phyloP scores from a whole-genome alignment of 2,797 vertebrate genomes.

The Erethizon dorsatum region DNA sequence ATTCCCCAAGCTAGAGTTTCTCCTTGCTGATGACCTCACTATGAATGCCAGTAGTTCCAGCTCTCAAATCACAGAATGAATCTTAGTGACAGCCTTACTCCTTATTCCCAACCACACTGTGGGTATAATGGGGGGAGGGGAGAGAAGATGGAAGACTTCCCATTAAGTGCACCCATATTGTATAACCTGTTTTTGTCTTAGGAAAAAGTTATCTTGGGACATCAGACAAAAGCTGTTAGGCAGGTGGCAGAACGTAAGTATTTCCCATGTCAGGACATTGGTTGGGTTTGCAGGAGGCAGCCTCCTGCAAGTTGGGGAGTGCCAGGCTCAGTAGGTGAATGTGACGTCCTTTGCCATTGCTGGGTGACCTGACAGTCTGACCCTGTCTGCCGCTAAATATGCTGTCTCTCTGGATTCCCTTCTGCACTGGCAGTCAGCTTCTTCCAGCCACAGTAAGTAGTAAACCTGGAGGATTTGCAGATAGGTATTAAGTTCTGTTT shows the following conservation, averaged over 20 bases:
- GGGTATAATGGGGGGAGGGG: neutral
- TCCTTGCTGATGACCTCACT: neutral
- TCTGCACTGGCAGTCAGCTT: neutral
- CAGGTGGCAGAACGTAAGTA: constrained; percentile 6
- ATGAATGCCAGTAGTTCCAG: neutral
- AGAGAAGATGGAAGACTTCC: neutral
- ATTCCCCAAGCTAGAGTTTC: neutral
- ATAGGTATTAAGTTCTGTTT: neutral
- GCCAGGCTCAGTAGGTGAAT: neutral
- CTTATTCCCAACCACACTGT: neutral
- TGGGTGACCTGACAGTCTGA: neutral
- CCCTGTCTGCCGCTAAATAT: neutral
- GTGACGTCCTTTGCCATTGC: neutral
- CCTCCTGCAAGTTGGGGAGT: neutral
- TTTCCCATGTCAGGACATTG: neutral
- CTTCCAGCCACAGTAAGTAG: neutral
- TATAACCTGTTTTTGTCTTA: neutral
- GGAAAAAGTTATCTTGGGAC: neutral
- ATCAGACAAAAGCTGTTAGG: constrained; percentile 22
- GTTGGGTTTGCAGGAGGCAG: neutral
- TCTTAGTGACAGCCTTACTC: neutral
- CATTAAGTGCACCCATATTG: neutral
- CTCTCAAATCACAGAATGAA: neutral
- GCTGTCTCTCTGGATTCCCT: neutral
- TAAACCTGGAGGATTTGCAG: constrained; percentile 20